These are phyloP conservation scores for Apotomis betuletana DNA, from an alignment of 2,888 invertebrate genomes.

Conservation along the genomic window DNA sequence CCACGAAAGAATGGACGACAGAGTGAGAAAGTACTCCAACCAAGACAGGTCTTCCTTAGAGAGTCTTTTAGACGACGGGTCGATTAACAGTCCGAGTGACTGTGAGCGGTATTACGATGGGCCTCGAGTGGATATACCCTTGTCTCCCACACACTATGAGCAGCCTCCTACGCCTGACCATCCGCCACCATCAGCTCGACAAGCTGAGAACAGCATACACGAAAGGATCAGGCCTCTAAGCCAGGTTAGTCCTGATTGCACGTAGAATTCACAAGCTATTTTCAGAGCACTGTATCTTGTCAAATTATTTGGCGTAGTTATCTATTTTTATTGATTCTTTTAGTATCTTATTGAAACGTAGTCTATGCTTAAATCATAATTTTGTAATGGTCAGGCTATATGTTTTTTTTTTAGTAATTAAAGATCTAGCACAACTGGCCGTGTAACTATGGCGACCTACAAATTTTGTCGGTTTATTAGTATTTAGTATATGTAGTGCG, in stretches of 20 bases:
- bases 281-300: slow-evolving; percentile 7
- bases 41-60: slow-evolving; percentile 84
- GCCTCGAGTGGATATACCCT: slow-evolving; percentile 83
- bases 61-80: slow-evolving; percentile 84
- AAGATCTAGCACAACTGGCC: too few species aligned
- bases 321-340: slow-evolving; percentile 5
- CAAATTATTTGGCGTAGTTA: neutral
- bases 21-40: slow-evolving; percentile 78
- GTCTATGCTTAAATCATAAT: neutral
- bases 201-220: slow-evolving; percentile 94
- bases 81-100: slow-evolving; percentile 79
- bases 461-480: too few species aligned
- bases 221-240: slow-evolving; percentile 94
- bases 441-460: too few species aligned
- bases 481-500: too few species aligned
- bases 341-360: slow-evolving; percentile 1
- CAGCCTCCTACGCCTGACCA: slow-evolving; percentile 98
- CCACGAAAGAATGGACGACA: slow-evolving; percentile 78
- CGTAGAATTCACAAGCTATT: slow-evolving; percentile 22
- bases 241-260: slow-evolving; percentile 88
- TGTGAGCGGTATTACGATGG: slow-evolving; percentile 75
- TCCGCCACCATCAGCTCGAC: slow-evolving; percentile 95
- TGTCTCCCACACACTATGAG: slow-evolving; percentile 94
- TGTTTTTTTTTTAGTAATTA: too few species aligned
- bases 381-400: neutral